Percentiles rank a stretch among this genome's conserved stretches.
These are phyloP conservation scores for Drosophila jambulina DNA, from an alignment of 1,140 invertebrate genomes.

Conservation along the genomic window DNA sequence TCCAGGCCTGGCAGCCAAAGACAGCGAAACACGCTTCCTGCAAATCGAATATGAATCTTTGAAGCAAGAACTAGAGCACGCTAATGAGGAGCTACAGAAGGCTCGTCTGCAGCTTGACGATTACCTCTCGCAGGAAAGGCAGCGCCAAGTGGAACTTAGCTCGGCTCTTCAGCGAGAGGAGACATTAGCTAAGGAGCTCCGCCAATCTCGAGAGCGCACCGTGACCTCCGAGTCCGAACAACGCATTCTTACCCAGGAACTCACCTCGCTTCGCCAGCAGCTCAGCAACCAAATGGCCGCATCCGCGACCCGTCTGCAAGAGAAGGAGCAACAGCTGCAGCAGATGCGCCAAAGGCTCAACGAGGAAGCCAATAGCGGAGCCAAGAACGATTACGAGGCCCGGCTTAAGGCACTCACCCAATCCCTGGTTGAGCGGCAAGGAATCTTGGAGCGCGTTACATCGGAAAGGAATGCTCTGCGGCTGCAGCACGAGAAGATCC, in stretches of 20 bases:
- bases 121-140: conserved; percentile 38
- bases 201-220: conserved; percentile 50
- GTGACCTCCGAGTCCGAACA: conserved; percentile 68
- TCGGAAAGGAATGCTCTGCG: conserved; percentile 92
- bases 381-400: conserved; percentile 88
- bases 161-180: conserved; percentile 56
- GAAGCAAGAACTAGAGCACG: conserved; percentile 67
- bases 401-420: conserved; percentile 90
- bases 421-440: conserved; percentile 93
- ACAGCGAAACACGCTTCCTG: conserved; percentile 64
- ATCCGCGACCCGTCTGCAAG: conserved; percentile 73
- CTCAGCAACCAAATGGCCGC: conserved; percentile 79
- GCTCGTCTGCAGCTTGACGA: conserved; percentile 66
- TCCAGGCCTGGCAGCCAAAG: conserved; percentile 20
- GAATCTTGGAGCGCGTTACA: conserved; percentile 90
- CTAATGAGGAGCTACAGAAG: conserved; percentile 56
- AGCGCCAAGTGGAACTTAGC: conserved; percentile 53
- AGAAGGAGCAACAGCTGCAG: conserved; percentile 71
- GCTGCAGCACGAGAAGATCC: conserved; percentile 92
- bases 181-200: conserved; percentile 58
- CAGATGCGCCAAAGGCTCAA: conserved; percentile 61
- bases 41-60: conserved; percentile 71
- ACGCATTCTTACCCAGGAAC: conserved; percentile 74
- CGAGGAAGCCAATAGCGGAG: conserved; percentile 45
- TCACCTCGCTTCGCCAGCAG: conserved; percentile 77